These are phyloP conservation scores for Furcula furcula DNA, from an alignment of 2,888 invertebrate genomes.

Conservation along the genomic window DNA sequence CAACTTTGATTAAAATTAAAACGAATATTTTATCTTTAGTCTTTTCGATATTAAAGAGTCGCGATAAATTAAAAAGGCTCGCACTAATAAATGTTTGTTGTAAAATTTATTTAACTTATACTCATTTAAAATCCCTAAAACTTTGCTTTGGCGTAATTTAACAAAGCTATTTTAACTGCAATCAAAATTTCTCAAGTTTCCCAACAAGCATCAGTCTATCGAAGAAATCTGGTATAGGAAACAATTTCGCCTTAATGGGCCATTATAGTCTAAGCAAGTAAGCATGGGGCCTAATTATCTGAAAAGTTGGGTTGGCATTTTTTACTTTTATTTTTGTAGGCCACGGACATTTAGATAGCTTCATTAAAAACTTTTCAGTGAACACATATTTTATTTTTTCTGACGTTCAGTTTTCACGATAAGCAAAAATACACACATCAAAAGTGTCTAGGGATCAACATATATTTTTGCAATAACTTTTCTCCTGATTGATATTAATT, in stretches of 20 bases:
- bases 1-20: not conserved
- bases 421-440: too few species aligned
- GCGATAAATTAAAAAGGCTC: not conserved
- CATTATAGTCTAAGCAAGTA: constrained; percentile 32
- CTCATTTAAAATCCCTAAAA: not conserved
- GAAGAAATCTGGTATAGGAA: constrained; percentile 20
- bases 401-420: constrained; percentile 3
- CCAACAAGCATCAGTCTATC: constrained; percentile 32
- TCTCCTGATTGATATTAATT: too few species aligned
- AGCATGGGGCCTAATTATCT: constrained; percentile 26
- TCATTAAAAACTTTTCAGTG: constrained; percentile 26
- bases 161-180: constrained; percentile 26
- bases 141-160: constrained; percentile 9
- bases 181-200: constrained; percentile 35
- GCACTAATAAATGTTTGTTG: not conserved
- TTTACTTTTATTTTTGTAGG: constrained; percentile 19
- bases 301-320: constrained; percentile 17
- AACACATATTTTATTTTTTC: constrained; percentile 9
- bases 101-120: not conserved
- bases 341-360: constrained; percentile 11
- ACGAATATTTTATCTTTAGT: too few species aligned
- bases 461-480: too few species aligned
- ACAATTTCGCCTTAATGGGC: constrained; percentile 24
- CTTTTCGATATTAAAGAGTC: not conserved
- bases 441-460: too few species aligned